These are phyloP conservation scores for Thalassophryne amazonica DNA, from an alignment of 2,797 vertebrate species.

Conservation along the genomic window DNA sequence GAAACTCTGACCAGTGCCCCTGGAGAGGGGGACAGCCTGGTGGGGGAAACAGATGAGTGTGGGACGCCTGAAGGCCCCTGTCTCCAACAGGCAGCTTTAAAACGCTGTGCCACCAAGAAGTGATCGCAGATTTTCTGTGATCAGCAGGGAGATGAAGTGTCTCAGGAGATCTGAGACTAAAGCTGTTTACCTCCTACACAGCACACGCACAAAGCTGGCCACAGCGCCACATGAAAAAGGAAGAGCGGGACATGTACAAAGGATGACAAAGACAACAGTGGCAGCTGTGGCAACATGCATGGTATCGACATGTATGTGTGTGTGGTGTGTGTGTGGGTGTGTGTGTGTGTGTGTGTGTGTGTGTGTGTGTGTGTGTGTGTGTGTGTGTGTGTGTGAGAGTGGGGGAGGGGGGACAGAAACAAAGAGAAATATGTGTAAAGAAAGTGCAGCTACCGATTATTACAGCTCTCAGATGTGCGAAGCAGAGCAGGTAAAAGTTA, in stretches of 20 bases:
- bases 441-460: constrained; percentile 31
- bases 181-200: constrained; percentile 16
- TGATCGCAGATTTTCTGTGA: constrained; percentile 17
- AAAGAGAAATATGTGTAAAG: constrained; percentile 16
- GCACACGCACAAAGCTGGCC: constrained; percentile 22
- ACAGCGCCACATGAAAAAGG: constrained; percentile 11
- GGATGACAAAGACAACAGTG: constrained; percentile 13
- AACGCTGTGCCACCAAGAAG: constrained; percentile 11
- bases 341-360: not conserved
- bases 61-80: constrained; percentile 4
- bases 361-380: not conserved
- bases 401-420: constrained; percentile 6
- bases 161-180: constrained; percentile 24
- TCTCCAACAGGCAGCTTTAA: constrained; percentile 11
- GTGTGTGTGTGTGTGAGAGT: not conserved
- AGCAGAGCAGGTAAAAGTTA: constrained; percentile 29
- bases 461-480: constrained; percentile 27
- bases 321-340: not conserved
- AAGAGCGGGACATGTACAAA: constrained; percentile 1
- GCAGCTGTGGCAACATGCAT: constrained; percentile 19
- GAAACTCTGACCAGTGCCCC: constrained; percentile 45
- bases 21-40: constrained; percentile 2
- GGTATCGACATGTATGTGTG: not conserved
- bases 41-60: constrained; percentile 16
- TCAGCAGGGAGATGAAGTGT: constrained; percentile 5